Conservation (phyloP, 2,888 invertebrate genomes). For the Sarcophaga variegata region DNA sequence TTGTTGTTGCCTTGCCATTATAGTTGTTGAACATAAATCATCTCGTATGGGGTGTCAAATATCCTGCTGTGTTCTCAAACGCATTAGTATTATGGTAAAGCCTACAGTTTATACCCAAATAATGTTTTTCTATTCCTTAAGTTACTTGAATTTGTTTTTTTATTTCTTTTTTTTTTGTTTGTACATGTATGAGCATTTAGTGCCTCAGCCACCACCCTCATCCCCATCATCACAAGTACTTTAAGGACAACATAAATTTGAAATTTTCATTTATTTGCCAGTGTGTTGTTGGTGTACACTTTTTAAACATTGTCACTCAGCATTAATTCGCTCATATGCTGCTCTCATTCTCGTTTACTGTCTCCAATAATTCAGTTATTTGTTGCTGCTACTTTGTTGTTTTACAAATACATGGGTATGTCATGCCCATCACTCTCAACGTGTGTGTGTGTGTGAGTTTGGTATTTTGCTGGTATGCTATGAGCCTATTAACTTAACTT, state of each 20-base stretch:
- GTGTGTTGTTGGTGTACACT: not conserved
- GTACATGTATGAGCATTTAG: conserved; percentile 14
- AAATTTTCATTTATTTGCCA: not conserved
- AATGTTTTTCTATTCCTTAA: conserved; percentile 22
- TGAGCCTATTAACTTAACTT: conserved; percentile 1
- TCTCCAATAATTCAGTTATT: conserved; percentile 27
- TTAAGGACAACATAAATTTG: no score
- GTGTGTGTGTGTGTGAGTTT: not conserved
- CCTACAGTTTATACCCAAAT: conserved; percentile 60
- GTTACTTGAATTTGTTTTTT: not conserved
- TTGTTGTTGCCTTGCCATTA: conserved; percentile 43
- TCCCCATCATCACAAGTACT: no score
- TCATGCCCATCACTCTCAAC: not conserved
- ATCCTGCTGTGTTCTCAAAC: conserved; percentile 68
- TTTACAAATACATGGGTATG: not conserved
- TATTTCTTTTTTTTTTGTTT: not conserved
- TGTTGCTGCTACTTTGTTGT: conserved; percentile 23
- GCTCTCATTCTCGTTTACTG: not conserved
- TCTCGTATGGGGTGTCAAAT: conserved; percentile 67
- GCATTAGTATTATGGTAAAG: conserved; percentile 64
- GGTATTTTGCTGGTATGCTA: no score
- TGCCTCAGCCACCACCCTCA: no score
- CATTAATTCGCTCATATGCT: not conserved
- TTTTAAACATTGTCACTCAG: not conserved
- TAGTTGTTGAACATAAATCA: conserved; percentile 67